Evolutionary conservation across 2,888 invertebrate species (phyloP).

Genomic region (Phyto melanocephala): DNA sequence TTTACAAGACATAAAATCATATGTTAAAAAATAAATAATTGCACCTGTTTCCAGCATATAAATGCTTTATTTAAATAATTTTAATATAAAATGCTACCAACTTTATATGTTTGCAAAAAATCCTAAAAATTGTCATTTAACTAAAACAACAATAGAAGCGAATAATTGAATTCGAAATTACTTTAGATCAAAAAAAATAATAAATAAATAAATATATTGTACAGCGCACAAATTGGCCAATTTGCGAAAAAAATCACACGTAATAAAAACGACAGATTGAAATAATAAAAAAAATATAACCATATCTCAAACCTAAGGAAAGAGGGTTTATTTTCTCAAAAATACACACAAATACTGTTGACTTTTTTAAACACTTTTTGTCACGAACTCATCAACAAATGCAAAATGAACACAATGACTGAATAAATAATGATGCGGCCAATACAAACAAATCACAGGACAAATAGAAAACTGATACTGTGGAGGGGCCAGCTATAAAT

Average conservation of each 20-base stretch:
- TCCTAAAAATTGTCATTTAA: no score
- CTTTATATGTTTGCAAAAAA: no score
- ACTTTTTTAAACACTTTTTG: constrained; percentile 77
- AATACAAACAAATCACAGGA: constrained; percentile 14
- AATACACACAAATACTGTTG: constrained; percentile 69
- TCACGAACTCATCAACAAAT: constrained; percentile 74
- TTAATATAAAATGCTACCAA: no score
- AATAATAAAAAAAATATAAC: constrained; percentile 8
- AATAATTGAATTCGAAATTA: constrained; percentile 47
- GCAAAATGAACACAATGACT: constrained; percentile 61
- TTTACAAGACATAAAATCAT: constrained; percentile 16
- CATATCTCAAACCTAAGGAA: neutral
- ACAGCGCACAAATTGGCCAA: constrained; percentile 70
- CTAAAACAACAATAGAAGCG: neutral
- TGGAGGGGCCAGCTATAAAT: neutral
- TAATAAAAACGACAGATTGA: constrained; percentile 21
- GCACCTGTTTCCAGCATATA: neutral
- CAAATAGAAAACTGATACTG: neutral
- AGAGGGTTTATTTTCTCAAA: neutral
- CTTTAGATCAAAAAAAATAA: constrained; percentile 33
- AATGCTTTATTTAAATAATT: neutral
- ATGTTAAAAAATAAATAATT: neutral
- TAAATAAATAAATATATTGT: neutral
- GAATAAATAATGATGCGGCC: constrained; percentile 71
- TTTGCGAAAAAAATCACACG: constrained; percentile 66